Evolutionary conservation across 2,797 vertebrate species (phyloP), one percentile per base, ranked within the genome.

Genomic region (Acipenser oxyrinchus): DNA sequence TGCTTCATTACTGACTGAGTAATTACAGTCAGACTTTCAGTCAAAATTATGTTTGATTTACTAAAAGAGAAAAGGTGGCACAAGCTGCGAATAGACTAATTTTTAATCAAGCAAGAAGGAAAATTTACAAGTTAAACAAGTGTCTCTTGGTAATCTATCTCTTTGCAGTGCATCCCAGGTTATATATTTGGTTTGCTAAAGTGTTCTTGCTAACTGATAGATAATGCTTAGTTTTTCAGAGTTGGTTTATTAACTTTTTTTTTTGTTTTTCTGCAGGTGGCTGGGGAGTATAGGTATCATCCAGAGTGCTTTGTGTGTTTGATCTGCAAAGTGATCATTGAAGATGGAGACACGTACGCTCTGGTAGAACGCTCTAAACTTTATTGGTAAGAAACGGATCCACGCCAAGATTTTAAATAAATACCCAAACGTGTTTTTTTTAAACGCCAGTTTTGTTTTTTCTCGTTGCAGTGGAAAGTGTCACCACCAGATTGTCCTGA

Each of bases 271-370:
- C 76, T 81, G 2, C 85, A 99, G 96, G 96, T 98, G 81, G 96
- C 95, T 0, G 95, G 94, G 49, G 94, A 97, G 70, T 96, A 94
- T 89, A 99, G 95, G 81, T 99, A 96, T 81, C 96, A 99, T 79
- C 94, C 96, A 0, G 96, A 99, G 77, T 99, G 96, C 81, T 99
- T 99, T 66, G 92, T 93, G n/a, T 99, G 96, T 72, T 89, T 95
- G 87, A 94, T 92, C 81, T 99, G 96, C 87, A 97, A 88, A 79
- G 94, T 95, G 82, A 91, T 96, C 80, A 95, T 99, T 12, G 96
- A 97, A 66, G 96, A 99, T 73, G 84, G 87, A 61, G 96, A 99
- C 64, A 93, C 94, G 0, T 98, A 98, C 1, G 94, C 95, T 0
- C 87, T 99, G 37, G 96, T 98, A 48, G 93, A 96, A 67, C 90